Evolutionary conservation across 2,113 vertebrate genomes (phyloP), one percentile per base, ranked within the genome.

Genomic region (Bos indicus): DNA sequence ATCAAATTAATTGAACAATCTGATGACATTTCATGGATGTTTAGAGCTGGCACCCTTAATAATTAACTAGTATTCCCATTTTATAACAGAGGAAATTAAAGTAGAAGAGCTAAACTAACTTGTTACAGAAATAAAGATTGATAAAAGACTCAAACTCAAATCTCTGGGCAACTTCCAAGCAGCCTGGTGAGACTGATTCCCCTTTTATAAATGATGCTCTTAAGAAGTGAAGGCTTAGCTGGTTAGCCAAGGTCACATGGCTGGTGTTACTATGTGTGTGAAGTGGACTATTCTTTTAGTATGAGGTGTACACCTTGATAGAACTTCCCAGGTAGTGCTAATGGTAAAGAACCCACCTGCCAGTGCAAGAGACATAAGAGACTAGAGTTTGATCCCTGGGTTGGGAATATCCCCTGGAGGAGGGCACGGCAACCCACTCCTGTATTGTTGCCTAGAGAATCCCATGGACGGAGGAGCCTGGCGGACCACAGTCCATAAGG

Each of bases 51-150:
- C 25, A 81, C 48, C 25, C 25, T 82, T 64, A 52, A 36, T 91
- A 62, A 91, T 96, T 93, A 80, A 84, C 30, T 95, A 74, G 52
- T 5, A 51, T 83, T 90, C 30, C 90, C 30, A 64, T 88, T 87
- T 94, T 90, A 84, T 80, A 77, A 90, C 26, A 94, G 62, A 90
- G 51, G 60, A 94, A 80, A 84, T 81, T 52, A 28, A 91, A 90
- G 48, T 52, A 88, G 30, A 81, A 94, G n/a, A 83, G 23, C 48
- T 87, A 82, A 92, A 48, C 80, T 94, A 80, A 71, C 56, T 19
- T 48, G 64, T 84, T 90, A 81, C 43, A 88, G 6, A 90, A 62
- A 90, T 89, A 67, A 54, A 95, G 57, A 89, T 21, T n/a, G 40
- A 57, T 13, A 64, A 4, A 84, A 71, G 28, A 62, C 8, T 74